These are phyloP conservation scores for Pachycephus smyrnensis DNA, from an alignment of 2,888 invertebrate species.

Conservation along the genomic window DNA sequence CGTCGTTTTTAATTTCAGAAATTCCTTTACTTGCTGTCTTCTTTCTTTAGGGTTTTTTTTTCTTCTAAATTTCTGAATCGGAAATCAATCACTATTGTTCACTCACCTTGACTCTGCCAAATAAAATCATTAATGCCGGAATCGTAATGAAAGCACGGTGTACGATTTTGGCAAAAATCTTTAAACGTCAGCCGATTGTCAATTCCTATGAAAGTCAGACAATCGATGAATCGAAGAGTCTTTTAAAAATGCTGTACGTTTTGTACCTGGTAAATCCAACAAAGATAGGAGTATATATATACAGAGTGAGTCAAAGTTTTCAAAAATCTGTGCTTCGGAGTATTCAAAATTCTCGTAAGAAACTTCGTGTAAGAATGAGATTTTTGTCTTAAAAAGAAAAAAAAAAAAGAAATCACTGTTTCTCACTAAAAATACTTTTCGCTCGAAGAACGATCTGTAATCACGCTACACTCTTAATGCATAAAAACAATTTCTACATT, in stretches of 20 bases:
- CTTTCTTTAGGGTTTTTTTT: background rate
- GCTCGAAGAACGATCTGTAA: background rate
- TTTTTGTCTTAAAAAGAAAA: background rate
- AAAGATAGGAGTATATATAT: background rate
- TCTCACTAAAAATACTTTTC: background rate
- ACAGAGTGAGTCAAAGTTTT: no score
- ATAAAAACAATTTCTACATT: background rate
- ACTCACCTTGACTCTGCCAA: background rate
- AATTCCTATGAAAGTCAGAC: background rate
- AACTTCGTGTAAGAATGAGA: background rate
- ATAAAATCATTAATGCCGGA: background rate
- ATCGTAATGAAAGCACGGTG: background rate
- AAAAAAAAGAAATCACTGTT: background rate
- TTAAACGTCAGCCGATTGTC: background rate
- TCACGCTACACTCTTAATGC: background rate
- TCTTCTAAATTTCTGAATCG: background rate
- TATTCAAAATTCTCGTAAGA: background rate
- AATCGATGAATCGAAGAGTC: background rate
- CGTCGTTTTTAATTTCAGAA: background rate
- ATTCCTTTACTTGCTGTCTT: background rate
- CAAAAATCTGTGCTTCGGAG: background rate
- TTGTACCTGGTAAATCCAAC: background rate
- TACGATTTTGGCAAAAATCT: background rate
- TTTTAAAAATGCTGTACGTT: background rate
- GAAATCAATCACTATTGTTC: background rate